Conservation (phyloP, 2,888 invertebrate genomes). For the Lochmaea crataegi region DNA sequence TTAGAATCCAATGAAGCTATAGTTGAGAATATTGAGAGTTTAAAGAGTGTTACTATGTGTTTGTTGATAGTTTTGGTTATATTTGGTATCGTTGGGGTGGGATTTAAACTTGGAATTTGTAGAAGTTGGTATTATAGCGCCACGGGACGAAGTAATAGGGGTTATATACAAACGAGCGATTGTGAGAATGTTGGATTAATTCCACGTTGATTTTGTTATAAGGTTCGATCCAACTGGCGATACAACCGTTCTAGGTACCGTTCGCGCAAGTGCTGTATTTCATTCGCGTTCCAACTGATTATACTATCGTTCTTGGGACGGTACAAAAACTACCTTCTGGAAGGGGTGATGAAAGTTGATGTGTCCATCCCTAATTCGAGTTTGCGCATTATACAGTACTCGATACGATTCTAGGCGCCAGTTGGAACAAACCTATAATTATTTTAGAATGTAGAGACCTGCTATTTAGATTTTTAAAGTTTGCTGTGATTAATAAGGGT, state of each 20-base stretch:
- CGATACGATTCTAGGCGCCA: too few species aligned
- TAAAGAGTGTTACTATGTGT: constrained; percentile 24
- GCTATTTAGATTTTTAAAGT: not conserved
- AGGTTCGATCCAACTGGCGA: too few species aligned
- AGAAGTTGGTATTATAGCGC: constrained; percentile 1
- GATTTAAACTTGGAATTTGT: constrained; percentile 15
- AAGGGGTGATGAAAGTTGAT: too few species aligned
- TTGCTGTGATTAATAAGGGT: not conserved
- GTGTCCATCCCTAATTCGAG: too few species aligned
- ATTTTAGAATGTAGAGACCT: not conserved
- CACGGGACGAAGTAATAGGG: constrained; percentile 6
- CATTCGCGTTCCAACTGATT: too few species aligned
- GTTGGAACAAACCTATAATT: too few species aligned
- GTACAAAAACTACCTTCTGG: too few species aligned
- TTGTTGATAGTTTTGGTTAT: constrained; percentile 26
- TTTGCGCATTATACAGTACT: too few species aligned
- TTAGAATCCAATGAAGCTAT: constrained; percentile 21
- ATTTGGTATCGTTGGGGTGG: constrained; percentile 5
- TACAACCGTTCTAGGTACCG: too few species aligned
- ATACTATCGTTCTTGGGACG: too few species aligned
- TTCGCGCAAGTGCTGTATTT: too few species aligned
- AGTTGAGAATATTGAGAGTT: constrained; percentile 11
- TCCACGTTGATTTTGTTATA: constrained; percentile 25
- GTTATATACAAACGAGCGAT: constrained; percentile 30
- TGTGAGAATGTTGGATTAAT: constrained; percentile 33